Evolutionary conservation across 2,113 vertebrate genomes (phyloP).

Genomic region (Diadophis punctatus): DNA sequence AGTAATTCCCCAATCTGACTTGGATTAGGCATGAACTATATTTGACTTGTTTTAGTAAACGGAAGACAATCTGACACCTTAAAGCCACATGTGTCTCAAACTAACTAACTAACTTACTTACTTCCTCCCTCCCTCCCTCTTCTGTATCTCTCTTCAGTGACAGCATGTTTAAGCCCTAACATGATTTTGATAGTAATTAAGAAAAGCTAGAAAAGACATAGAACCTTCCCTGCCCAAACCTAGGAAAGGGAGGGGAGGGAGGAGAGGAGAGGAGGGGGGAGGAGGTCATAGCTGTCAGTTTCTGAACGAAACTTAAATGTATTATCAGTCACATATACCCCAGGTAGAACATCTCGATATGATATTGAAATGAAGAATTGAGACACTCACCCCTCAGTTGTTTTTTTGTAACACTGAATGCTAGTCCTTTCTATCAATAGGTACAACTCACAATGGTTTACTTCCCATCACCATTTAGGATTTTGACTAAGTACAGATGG

Average conservation of each 20-base stretch:
- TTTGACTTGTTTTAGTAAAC: slow-evolving; percentile 6
- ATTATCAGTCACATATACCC: background rate
- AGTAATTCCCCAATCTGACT: background rate
- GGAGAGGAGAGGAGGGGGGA: background rate
- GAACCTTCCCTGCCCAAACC: background rate
- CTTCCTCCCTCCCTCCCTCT: background rate
- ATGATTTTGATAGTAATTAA: background rate
- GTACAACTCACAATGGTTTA: background rate
- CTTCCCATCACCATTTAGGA: background rate
- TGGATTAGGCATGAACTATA: slow-evolving; percentile 11
- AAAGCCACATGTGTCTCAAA: background rate
- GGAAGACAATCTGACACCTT: background rate
- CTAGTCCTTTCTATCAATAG: background rate
- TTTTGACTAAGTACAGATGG: background rate
- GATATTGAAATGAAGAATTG: background rate
- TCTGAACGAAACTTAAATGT: background rate
- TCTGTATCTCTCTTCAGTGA: background rate
- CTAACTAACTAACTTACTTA: no score
- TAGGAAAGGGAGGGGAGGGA: background rate
- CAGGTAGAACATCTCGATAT: background rate
- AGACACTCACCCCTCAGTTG: background rate
- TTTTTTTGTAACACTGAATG: background rate
- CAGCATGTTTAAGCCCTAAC: background rate
- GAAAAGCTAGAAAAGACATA: background rate
- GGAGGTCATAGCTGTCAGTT: background rate